Evolutionary conservation across 2,888 invertebrate species (phyloP).

Genomic region (Ennomos erosarius): DNA sequence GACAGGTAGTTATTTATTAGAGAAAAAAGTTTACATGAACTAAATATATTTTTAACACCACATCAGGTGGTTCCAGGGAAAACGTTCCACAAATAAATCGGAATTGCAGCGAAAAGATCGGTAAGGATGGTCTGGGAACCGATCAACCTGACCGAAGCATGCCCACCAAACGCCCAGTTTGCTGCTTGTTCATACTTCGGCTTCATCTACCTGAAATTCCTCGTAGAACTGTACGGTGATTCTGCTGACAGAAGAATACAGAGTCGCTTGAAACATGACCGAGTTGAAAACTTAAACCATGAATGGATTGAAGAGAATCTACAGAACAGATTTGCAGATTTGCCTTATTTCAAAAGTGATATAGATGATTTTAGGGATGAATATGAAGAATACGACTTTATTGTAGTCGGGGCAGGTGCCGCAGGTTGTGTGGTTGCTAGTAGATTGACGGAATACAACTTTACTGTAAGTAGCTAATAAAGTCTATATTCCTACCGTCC

Average conservation of each 20-base stretch:
- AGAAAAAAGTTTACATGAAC: too few species aligned
- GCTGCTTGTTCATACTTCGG: constrained; percentile 60
- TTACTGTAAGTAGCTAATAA: constrained; percentile 53
- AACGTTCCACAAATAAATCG: too few species aligned
- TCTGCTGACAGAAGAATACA: constrained; percentile 49
- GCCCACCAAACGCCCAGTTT: constrained; percentile 52
- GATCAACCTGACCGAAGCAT: constrained; percentile 46
- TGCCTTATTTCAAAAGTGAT: background rate
- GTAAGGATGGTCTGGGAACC: constrained; percentile 50
- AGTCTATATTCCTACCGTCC: too few species aligned
- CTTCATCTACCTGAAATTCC: constrained; percentile 56
- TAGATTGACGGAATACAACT: constrained; percentile 57
- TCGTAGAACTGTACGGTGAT: constrained; percentile 58
- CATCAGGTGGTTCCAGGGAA: too few species aligned
- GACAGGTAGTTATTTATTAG: too few species aligned
- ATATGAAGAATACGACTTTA: constrained; percentile 61
- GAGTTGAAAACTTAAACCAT: constrained; percentile 1
- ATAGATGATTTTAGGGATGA: constrained; percentile 19
- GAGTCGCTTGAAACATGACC: constrained; percentile 18
- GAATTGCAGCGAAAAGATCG: constrained; percentile 13
- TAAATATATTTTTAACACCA: too few species aligned
- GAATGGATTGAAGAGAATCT: constrained; percentile 2
- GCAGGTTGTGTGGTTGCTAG: constrained; percentile 69
- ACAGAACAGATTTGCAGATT: background rate
- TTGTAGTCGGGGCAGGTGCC: constrained; percentile 68